Evolutionary conservation across 2,113 vertebrate species (phyloP).

Genomic region (Diadophis punctatus): DNA sequence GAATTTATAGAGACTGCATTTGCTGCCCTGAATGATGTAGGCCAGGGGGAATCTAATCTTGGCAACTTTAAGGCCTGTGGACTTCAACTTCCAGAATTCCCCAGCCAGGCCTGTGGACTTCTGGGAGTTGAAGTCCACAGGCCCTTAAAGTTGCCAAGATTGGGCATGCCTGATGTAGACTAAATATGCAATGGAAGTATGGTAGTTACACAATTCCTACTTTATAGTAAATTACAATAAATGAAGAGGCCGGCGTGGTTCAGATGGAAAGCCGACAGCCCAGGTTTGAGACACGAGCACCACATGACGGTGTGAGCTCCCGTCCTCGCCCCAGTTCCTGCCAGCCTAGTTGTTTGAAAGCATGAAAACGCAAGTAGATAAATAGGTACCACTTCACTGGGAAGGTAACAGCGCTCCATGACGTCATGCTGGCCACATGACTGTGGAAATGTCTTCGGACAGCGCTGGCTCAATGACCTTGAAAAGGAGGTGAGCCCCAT

Average conservation of each 20-base stretch:
- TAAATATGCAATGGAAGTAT: not conserved
- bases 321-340: not conserved
- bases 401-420: not conserved
- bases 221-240: not conserved
- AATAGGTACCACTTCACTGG: not conserved
- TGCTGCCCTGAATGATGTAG: constrained; percentile 9
- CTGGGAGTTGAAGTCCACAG: not conserved
- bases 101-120: not conserved
- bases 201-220: not conserved
- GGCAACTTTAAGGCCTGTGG: not conserved
- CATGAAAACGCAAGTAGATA: not conserved
- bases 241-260: not conserved
- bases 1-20: constrained; percentile 34
- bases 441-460: no score
- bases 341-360: not conserved
- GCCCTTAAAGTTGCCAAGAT: not conserved
- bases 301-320: not conserved
- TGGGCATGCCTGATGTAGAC: not conserved
- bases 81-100: not conserved
- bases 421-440: not conserved
- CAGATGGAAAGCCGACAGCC: not conserved
- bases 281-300: not conserved
- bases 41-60: not conserved
- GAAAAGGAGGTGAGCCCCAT: not conserved
- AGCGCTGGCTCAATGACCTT: not conserved